These are phyloP conservation scores for Drosophila diplacantha DNA, from an alignment of 2,888 invertebrate genomes.

Conservation along the genomic window DNA sequence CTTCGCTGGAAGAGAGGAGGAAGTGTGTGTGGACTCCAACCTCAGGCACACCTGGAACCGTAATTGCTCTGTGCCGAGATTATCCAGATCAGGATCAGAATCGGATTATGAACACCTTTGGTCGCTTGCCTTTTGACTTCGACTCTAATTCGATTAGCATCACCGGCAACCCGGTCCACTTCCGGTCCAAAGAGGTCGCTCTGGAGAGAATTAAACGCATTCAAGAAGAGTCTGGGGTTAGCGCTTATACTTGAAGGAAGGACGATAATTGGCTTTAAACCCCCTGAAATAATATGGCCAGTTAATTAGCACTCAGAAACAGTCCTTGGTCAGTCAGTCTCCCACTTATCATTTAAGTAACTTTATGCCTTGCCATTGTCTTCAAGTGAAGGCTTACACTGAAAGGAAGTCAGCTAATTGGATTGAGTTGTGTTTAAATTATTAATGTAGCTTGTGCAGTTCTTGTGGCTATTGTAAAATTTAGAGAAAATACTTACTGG, in stretches of 20 bases:
- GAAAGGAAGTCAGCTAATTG: not conserved
- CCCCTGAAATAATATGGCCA: conserved; percentile 1
- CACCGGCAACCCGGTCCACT: not conserved
- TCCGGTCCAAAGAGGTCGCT: not conserved
- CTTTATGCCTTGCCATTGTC: not conserved
- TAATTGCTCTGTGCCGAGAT: conserved; percentile 26
- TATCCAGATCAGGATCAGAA: conserved; percentile 31
- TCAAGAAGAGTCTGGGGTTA: not conserved
- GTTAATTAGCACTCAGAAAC: conserved; percentile 5
- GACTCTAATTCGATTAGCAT: conserved; percentile 14
- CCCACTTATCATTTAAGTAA: not conserved
- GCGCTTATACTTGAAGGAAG: not conserved
- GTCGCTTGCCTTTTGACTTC: not conserved
- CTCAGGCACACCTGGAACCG: not conserved
- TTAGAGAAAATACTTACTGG: not conserved
- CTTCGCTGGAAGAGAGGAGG: too few relatives aligned
- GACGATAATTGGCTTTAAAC: not conserved
- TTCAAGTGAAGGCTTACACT: not conserved
- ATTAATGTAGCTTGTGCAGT: not conserved
- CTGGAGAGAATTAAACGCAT: not conserved
- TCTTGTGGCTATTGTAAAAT: not conserved
- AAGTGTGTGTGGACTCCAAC: not conserved
- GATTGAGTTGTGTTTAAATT: not conserved
- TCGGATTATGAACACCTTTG: conserved; percentile 33
- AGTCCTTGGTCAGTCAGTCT: not conserved